A percentile compares a stretch with the other conserved stretches of the same genome.
phyloP scores from a whole-genome alignment of 2,113 vertebrate species.

The Hoplias malabaricus region DNA sequence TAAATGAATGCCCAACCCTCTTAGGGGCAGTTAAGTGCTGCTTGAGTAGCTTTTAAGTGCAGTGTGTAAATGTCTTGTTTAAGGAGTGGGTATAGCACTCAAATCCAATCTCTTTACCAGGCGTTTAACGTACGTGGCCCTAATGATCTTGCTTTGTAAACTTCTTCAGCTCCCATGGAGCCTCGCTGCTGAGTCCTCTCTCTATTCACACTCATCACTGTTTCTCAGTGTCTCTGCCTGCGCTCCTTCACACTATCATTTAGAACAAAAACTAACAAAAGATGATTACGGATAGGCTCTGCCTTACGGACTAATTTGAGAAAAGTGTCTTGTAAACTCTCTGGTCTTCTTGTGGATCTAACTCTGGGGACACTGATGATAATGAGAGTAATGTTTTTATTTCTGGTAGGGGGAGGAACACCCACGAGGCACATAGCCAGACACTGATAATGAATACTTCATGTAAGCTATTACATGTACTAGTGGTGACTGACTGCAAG shows the following conservation, averaged over 20 bases:
- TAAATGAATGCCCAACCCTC: not conserved
- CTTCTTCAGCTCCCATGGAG: constrained; percentile 43
- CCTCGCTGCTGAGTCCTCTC: constrained; percentile 38
- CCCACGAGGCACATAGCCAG: not conserved
- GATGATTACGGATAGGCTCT: constrained; percentile 24
- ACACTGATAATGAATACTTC: constrained; percentile 14
- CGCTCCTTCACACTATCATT: constrained; percentile 20
- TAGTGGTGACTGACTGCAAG: not conserved
- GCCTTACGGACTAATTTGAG: not conserved
- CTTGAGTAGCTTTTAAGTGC: constrained; percentile 49
- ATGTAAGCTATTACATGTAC: constrained; percentile 3
- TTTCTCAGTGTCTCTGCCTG: not conserved
- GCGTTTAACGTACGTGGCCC: constrained; percentile 31
- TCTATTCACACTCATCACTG: constrained; percentile 37
- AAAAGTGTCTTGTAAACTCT: not conserved
- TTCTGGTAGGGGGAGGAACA: constrained; percentile 23
- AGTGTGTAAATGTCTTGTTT: constrained; percentile 44
- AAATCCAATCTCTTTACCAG: constrained; percentile 48
- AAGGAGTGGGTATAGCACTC: constrained; percentile 46
- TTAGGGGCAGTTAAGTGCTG: not conserved
- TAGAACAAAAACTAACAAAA: constrained; percentile 42
- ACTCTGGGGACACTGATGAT: constrained; percentile 18
- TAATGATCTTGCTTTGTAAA: constrained; percentile 60
- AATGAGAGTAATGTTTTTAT: constrained; percentile 19
- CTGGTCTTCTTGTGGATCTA: not conserved